phyloP scores from a whole-genome alignment of 37 sponge, comb jelly and placozoan species.

The Halichondria panicea region DNA sequence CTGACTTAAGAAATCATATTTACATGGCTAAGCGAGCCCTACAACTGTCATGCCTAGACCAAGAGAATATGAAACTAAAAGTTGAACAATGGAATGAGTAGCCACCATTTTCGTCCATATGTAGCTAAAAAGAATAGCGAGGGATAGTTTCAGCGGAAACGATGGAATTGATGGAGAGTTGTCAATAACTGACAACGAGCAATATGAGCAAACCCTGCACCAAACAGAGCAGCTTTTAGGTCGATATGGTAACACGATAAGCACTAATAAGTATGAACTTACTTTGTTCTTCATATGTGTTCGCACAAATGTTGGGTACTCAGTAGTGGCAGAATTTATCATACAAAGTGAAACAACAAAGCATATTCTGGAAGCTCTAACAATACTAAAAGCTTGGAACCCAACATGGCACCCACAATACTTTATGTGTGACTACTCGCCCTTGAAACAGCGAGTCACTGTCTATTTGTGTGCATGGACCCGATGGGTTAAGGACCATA shows the following conservation, averaged over 20 bases:
- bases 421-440: constrained; percentile 20
- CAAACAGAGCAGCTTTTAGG: too few relatives aligned
- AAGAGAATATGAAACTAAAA: constrained; percentile 16
- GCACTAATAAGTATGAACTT: constrained; percentile 10
- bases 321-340: constrained; percentile 18
- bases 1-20: constrained; percentile 44
- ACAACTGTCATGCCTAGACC: constrained; percentile 31
- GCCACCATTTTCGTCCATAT: constrained; percentile 31
- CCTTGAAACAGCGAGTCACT: neutral
- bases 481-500: constrained; percentile 8
- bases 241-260: constrained; percentile 13
- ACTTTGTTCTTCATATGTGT: constrained; percentile 10
- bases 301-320: constrained; percentile 14
- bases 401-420: constrained; percentile 11
- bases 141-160: neutral
- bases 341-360: neutral
- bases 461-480: neutral
- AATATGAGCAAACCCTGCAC: too few relatives aligned
- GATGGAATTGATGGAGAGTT: neutral
- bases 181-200: neutral
- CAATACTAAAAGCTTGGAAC: constrained; percentile 1
- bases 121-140: neutral
- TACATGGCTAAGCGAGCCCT: constrained; percentile 17
- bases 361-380: constrained; percentile 22
- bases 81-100: constrained; percentile 10